Evolutionary conservation across 2,888 invertebrate genomes (phyloP), one percentile per base, ranked within the genome.

Genomic region (Rhopalosiphum nymphaeae): DNA sequence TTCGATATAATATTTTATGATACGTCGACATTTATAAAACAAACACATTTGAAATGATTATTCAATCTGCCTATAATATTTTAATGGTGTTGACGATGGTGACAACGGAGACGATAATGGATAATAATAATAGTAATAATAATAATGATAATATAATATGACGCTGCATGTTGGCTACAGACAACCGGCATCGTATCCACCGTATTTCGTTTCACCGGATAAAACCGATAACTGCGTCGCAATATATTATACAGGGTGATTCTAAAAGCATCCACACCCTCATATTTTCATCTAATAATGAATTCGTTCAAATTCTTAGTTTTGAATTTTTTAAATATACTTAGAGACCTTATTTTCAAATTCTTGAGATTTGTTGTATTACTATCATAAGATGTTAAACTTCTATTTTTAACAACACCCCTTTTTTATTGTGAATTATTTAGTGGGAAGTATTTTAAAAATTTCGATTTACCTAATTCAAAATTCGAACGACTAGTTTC

Each of bases 201-300:
- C 78, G 78, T 78, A 78, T 78, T 78, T 78, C 9, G 78, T 78
- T 78, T 78, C 78, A 78, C 78, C 78, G 78, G 7, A 78, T 78
- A 36, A 78, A 78, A 78, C 78, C 36, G 36, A 78, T 25, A 78
- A 78, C 78, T 78, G 78, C 36, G 78, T 36, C 36, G 36, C 78
- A 36, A 36, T 78, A 78, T 9, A 78, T 78, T 78, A 78, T 78
- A 78, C 78, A 78, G 78, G 36, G 16, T 36, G 78, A 21, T 78
- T 78, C 5, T 1, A 21, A 36, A 3, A 36, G 21, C 36, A 21
- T 21, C 9, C 78, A 21, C 53, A 53, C 21, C 53, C 53, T 5
- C 3, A 53, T 53, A 53, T 53, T 53, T 53, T 53, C 21, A 3
- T 53, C 16, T 53, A 53, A 53, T 53, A 53, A 53, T 53, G 53